Evolutionary conservation across 2,797 vertebrate genomes (phyloP), one percentile per base, ranked within the genome.

Genomic region (Myripristis jacobus): DNA sequence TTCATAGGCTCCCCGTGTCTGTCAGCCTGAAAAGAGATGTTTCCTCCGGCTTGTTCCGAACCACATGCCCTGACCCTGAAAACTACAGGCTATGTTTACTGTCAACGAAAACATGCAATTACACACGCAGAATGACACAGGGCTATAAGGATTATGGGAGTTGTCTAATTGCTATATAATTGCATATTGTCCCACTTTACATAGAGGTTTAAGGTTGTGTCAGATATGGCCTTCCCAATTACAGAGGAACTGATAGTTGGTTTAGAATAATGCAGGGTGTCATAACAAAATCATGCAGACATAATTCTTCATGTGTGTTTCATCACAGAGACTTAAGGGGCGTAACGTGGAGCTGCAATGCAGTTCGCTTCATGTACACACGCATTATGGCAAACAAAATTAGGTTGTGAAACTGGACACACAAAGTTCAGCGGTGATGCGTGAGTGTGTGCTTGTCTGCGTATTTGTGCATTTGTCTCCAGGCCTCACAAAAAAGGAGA

Each of bases 161-260:
- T 75, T 75, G 70, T 79, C 86, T 90, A 91, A 90, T 90, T 90
- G 77, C 52, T 0, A 53, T 43, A 38, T 91, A 88, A 90, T 87
- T 87, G 64, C 75, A 87, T 63, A 82, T 77, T 75, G 82, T 70
- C 38, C 61, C 46, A n/a, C 60, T 38, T 65, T 57, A 65, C 61
- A 38, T 24, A 53, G 58, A 66, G 66, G 74, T 68, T 66, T 55
- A 63, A 75, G 78, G 79, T 81, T 38, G 67, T 78, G 87, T 85
- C 74, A 85, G 79, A 73, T 84, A 21, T 56, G 83, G 75, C 77
- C 80, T 61, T 29, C 67, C 67, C 74, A 76, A 78, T 88, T 82
- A 82, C 13, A 79, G 24, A 48, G 80, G 82, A 73, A 25, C 7
- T 38, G 54, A 38, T 19, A 75, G 75, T 66, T 60, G 75, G 62